Evolutionary conservation across 64 coral and sea anemone genomes (phyloP).

Genomic region (Acropora tenuis): DNA sequence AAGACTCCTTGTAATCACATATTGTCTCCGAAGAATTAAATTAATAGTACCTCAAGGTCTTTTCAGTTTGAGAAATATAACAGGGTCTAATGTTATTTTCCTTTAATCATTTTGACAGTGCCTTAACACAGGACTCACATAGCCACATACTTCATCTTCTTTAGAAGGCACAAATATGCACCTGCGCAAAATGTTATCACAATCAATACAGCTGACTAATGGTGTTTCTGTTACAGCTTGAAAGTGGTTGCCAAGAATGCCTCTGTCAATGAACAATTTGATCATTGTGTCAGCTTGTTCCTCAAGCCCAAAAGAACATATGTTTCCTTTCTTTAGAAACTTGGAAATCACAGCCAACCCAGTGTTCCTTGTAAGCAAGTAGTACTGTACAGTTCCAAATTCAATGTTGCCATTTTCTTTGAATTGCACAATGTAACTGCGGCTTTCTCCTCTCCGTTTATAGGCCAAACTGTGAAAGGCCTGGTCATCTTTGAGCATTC

Average conservation of each 20-base stretch:
- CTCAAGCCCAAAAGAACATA: neutral
- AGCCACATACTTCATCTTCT: neutral
- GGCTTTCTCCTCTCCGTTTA: neutral
- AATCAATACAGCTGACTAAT: neutral
- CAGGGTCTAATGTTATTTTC: neutral
- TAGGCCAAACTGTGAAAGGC: neutral
- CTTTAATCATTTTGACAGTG: neutral
- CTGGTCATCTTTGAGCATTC: too few species aligned
- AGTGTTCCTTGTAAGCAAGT: neutral
- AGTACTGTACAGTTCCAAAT: neutral
- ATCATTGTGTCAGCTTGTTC: neutral
- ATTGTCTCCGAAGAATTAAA: neutral
- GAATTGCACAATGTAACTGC: conserved; percentile 2
- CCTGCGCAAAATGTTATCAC: neutral
- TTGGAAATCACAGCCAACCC: neutral
- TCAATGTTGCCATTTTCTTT: neutral
- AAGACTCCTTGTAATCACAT: neutral
- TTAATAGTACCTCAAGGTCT: neutral
- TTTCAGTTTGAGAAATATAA: neutral
- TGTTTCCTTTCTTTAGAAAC: neutral
- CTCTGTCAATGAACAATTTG: neutral
- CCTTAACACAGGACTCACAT: neutral
- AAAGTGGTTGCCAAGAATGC: neutral
- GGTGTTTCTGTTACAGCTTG: neutral
- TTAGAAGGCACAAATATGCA: neutral